These are phyloP conservation scores for Aphelocoma californica DNA, from an alignment of 2,797 vertebrate genomes.

Conservation along the genomic window DNA sequence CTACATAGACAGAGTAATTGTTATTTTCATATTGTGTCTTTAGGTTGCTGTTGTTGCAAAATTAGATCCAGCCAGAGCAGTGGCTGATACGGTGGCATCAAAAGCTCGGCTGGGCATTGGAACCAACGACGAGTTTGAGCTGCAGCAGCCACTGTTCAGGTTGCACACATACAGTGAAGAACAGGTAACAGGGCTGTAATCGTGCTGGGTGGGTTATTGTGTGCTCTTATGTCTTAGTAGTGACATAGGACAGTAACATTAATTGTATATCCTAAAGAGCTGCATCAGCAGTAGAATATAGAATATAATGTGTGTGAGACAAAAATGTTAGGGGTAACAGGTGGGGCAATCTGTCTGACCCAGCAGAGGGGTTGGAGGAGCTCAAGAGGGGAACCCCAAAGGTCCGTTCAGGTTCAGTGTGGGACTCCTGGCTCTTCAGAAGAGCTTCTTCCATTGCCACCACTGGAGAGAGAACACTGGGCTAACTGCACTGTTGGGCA, in stretches of 20 bases:
- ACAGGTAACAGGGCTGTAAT: constrained; percentile 77
- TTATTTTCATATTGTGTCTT: neutral
- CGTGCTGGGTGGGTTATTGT: rapidly evolving
- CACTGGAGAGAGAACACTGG: neutral
- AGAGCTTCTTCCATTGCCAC: neutral
- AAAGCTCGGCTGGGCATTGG: constrained; percentile 74
- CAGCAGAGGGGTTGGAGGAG: neutral
- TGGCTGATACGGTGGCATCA: constrained; percentile 85
- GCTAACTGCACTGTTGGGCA: neutral
- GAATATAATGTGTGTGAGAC: no score
- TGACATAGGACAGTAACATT: rapidly evolving
- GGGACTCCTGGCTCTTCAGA: neutral
- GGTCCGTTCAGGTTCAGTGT: rapidly evolving
- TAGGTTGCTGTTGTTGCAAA: constrained; percentile 84
- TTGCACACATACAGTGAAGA: constrained; percentile 87
- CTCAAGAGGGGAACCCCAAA: neutral
- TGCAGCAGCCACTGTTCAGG: constrained; percentile 87
- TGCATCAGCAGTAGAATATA: neutral
- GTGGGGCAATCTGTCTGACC: neutral
- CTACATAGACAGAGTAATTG: rapidly evolving
- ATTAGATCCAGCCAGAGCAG: constrained; percentile 84
- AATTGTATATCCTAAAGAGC: neutral
- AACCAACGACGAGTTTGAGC: constrained; percentile 72
- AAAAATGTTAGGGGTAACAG: no score
- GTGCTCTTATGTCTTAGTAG: rapidly evolving